Percentiles rank a stretch among this genome's conserved stretches.
Evolutionary conservation across 2,888 invertebrate genomes (phyloP).

Genomic region (Helicoverpa assulta): DNA sequence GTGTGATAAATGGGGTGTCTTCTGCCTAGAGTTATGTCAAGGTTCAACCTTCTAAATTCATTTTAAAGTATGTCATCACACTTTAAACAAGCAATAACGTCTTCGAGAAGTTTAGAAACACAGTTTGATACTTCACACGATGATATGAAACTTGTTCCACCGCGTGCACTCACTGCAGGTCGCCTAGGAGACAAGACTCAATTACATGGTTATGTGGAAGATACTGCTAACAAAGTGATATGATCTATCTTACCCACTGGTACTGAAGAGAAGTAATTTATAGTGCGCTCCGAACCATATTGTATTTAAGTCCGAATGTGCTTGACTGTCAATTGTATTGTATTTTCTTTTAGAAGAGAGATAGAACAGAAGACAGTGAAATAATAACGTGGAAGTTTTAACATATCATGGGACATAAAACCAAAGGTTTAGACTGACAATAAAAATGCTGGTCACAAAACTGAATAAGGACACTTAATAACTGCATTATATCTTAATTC

Average conservation of each 20-base stretch:
- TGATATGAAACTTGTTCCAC: constrained; percentile 30
- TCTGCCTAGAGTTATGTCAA: constrained; percentile 16
- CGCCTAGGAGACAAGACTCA: constrained; percentile 6
- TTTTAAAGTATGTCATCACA: constrained; percentile 12
- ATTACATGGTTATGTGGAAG: constrained; percentile 23
- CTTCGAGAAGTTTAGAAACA: not conserved
- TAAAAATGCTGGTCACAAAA: not conserved
- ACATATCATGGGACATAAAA: constrained; percentile 1
- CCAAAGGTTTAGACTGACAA: too few relatives aligned
- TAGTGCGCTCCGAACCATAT: not conserved
- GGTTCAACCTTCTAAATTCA: constrained; percentile 30
- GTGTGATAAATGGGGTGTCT: constrained; percentile 57
- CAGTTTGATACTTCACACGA: constrained; percentile 11
- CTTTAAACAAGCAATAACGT: constrained; percentile 1
- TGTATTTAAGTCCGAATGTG: not conserved
- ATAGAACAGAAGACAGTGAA: constrained; percentile 12
- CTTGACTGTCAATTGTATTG: too few relatives aligned
- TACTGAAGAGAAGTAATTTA: not conserved
- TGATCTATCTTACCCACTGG: not conserved
- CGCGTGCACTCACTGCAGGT: constrained; percentile 13
- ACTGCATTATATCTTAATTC: too few relatives aligned
- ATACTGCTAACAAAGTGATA: constrained; percentile 12
- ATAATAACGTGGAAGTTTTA: too few relatives aligned
- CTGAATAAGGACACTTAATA: not conserved
- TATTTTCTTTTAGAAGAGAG: constrained; percentile 18